Evolutionary conservation across 1,140 invertebrate genomes (phyloP), one percentile per base, ranked within the genome.

Genomic region (Solenopsis invicta): DNA sequence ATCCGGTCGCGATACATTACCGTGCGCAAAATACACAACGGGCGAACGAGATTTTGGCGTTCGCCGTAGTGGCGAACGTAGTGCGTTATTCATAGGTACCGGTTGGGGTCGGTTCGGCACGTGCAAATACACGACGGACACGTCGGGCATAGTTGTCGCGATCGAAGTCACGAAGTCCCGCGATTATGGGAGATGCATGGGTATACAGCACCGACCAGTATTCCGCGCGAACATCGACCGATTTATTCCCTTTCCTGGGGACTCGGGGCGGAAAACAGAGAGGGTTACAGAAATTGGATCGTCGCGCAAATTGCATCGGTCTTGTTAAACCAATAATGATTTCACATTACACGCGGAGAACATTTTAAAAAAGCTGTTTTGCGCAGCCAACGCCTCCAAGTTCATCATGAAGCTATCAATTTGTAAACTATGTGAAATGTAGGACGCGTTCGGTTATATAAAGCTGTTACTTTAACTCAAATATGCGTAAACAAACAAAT

Each of bases 131-230:
- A 78, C 54, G 87, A 88, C 48, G 24, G 52, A 71, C 67, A 88
- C 74, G 48, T 62, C 69, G 24, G 10, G 88, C 54, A 81, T 59
- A 81, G 85, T 76, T 71, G 86, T 85, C 52, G 66, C 54, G 71
- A 59, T 78, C 80, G 87, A 75, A 85, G 80, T 90, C 78, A 80
- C 86, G 62, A 41, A 71, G 75, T 75, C 76, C 71, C 21, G 50
- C 82, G 89, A 88, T 91, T 90, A 82, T 74, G 59, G 81, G 29
- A 90, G 75, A 86, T 85, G 86, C 80, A 66, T 56, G 80, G 54
- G 62, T 72, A 80, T 85, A 64, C 50, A 8, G 21, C 52, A 61
- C 77, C 56, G 76, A 29, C 75, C 72, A 82, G 85, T 80, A 69
- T 48, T 56, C 12, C 75, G 66, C 66, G 66, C 13, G 50, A 74